These are phyloP conservation scores for Halocynthia aurantium DNA, from an alignment of 23 tunicate genomes.

Conservation along the genomic window DNA sequence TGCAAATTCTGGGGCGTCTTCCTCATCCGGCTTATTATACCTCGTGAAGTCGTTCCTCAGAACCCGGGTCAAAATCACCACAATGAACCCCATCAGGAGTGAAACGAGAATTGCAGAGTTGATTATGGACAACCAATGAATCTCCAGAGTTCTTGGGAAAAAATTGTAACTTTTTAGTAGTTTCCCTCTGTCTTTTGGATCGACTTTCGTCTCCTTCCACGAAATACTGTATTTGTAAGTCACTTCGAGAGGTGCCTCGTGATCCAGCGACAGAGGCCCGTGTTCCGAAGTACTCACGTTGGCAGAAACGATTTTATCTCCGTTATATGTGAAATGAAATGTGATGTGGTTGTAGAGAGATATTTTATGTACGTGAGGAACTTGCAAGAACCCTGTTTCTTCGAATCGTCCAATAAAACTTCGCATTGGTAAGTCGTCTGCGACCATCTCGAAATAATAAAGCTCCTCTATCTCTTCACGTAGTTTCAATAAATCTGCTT, in stretches of 20 bases:
- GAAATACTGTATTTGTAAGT: slow-evolving; percentile 45
- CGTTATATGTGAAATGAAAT: slow-evolving; percentile 72
- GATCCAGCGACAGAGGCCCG: slow-evolving; percentile 56
- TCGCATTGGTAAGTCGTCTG: slow-evolving; percentile 77
- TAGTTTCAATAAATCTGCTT: slow-evolving; percentile 50
- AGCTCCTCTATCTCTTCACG: slow-evolving; percentile 85
- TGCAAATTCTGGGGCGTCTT: slow-evolving; percentile 58
- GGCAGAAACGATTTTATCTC: slow-evolving; percentile 73
- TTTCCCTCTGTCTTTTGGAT: slow-evolving; percentile 41
- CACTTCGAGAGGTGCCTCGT: slow-evolving; percentile 50
- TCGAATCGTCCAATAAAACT: slow-evolving; percentile 90
- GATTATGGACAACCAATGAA: slow-evolving; percentile 95
- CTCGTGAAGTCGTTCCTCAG: slow-evolving; percentile 81
- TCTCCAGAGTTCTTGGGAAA: slow-evolving; percentile 82
- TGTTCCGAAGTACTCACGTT: slow-evolving; percentile 56
- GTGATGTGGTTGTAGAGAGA: slow-evolving; percentile 64
- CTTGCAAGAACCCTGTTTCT: slow-evolving; percentile 70
- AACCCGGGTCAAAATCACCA: slow-evolving; percentile 80
- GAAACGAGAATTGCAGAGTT: slow-evolving; percentile 82
- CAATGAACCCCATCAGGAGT: slow-evolving; percentile 89
- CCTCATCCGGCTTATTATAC: slow-evolving; percentile 93
- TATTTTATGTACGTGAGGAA: slow-evolving; percentile 78
- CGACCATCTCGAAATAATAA: slow-evolving; percentile 94
- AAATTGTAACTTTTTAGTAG: slow-evolving; percentile 75
- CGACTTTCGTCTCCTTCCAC: slow-evolving; percentile 47